Conservation (phyloP, 2,888 invertebrate species). For the Tetheella fluctuosa region DNA sequence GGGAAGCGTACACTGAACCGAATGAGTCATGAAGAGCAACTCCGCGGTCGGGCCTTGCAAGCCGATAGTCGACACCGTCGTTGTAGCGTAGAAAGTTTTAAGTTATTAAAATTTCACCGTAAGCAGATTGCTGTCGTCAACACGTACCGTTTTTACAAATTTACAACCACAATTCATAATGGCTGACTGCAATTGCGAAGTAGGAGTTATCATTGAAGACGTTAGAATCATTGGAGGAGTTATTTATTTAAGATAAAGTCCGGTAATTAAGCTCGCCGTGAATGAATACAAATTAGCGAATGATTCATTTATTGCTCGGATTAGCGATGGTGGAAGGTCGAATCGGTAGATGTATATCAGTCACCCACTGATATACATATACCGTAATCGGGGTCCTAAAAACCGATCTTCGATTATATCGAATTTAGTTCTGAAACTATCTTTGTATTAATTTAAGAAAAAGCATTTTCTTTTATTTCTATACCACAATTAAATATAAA, state of each 20-base stretch:
- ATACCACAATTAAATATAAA: too few relatives aligned
- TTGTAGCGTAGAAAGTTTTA: conserved; percentile 70
- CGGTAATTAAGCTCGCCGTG: not conserved
- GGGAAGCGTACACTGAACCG: conserved; percentile 66
- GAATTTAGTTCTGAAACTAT: too few relatives aligned
- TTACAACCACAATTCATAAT: conserved; percentile 39
- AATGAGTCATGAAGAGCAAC: conserved; percentile 31
- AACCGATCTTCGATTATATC: too few relatives aligned
- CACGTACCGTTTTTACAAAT: conserved; percentile 60
- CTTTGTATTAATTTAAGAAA: too few relatives aligned
- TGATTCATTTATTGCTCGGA: not conserved
- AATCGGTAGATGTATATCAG: not conserved
- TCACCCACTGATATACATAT: too few relatives aligned
- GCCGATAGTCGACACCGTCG: conserved; percentile 40
- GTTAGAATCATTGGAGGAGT: conserved; percentile 17
- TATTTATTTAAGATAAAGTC: conserved; percentile 12
- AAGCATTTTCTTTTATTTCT: too few relatives aligned
- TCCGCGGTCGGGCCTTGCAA: conserved; percentile 24
- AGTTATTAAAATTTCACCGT: conserved; percentile 81
- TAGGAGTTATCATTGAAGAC: too few relatives aligned
- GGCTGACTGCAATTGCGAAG: conserved; percentile 23
- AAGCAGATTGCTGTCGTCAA: conserved; percentile 61
- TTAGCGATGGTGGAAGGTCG: not conserved
- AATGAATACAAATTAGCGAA: not conserved
- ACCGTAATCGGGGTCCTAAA: too few relatives aligned